Evolutionary conservation across 2,113 vertebrate genomes (phyloP), one percentile per base, ranked within the genome.

Genomic region (Reinhardtius hippoglossoides): DNA sequence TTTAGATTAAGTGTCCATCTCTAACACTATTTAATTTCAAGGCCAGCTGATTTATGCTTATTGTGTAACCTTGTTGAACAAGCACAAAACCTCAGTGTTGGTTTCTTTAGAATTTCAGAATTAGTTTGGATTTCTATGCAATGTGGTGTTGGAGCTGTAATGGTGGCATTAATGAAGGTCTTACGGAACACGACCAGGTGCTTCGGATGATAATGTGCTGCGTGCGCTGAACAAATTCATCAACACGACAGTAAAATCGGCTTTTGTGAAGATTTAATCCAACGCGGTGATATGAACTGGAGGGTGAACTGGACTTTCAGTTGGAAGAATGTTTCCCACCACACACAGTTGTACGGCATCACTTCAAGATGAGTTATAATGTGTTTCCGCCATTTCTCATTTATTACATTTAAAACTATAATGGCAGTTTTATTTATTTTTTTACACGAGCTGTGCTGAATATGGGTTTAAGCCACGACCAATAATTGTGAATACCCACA

Each of bases 401-500:
- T 18, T 18, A 64, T 42, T 67, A 13, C 9, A 27, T 26, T 24
- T 50, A 13, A 42, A 42, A 42, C 9, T 42, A 13, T 13, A 42
- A 42, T 13, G 40, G 40, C 40, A 50, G 1, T 16, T 35, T 35
- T 60, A n/a, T 60, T 2, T 31, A 6, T 31, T 1, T 31, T 31
- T 24, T 21, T 35, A 14, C 14, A 71, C 61, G n/a, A 59, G 4
- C 56, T 24, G 57, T n/a, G 16, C 46, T 65, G 20, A 40, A 44
- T 84, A 56, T 73, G 40, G 64, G 71, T 74, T 79, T 76, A 86
- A 84, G 71, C 83, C 81, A 50, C 58, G 64, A 71, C 46, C 46
- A 69, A 26, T 88, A 81, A 85, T 86, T 71, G 70, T 68, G 75
- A 79, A 80, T 76, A 71, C 76, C 80, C 35, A 62, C 71, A 85